Base-by-base conservation (phyloP, 2,797 vertebrate genomes). In the Characodon lateralis region DNA sequence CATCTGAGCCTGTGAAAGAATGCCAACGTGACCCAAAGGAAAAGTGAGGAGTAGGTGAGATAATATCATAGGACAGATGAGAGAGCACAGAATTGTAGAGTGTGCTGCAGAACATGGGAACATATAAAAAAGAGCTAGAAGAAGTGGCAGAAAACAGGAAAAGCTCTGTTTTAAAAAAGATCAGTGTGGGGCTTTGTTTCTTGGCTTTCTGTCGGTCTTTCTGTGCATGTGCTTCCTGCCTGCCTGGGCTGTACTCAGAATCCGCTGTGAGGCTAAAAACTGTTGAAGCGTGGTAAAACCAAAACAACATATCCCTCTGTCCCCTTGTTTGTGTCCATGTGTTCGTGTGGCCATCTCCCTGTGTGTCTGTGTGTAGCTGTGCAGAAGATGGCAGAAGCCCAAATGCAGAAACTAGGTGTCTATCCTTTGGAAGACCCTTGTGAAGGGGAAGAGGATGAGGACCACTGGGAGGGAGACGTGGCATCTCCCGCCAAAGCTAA, bases 371-470 rank as follows among this genome's bases (percentile, higher is more conserved):
- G 88, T 91, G 92, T 94, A 99, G 98, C 97, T 13, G 96, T 99
- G 92, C 98, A 98, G 95, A 97, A 97, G 95, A 97, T 99, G 77
- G 98, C 97, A 81, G 97, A 98, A 92, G 97, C 97, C 85, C 97
- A 99, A 85, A 95, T 99, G 96, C 97, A 96, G 96, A 93, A 96
- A 88, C 91, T 98, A 91, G 93, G 95, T 88, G 91, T 94, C 65
- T 96, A 95, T 92, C 94, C 95, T 86, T 83, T 92, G 85, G 96
- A 97, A 83, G 95, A 96, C 51, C 95, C 95, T 83, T 93, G 90
- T 74, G 94, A 96, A 83, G 95, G 94, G 89, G 95, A 96, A 84
- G 96, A 96, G 73, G 95, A 95, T 63, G 95, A 96, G 82, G 96
- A 95, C 81, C 48, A 83, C 74, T 86, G 84, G 88, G 85, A 93